phyloP scores from a whole-genome alignment of 1,140 invertebrate species.

The Zaprionus davidi region DNA sequence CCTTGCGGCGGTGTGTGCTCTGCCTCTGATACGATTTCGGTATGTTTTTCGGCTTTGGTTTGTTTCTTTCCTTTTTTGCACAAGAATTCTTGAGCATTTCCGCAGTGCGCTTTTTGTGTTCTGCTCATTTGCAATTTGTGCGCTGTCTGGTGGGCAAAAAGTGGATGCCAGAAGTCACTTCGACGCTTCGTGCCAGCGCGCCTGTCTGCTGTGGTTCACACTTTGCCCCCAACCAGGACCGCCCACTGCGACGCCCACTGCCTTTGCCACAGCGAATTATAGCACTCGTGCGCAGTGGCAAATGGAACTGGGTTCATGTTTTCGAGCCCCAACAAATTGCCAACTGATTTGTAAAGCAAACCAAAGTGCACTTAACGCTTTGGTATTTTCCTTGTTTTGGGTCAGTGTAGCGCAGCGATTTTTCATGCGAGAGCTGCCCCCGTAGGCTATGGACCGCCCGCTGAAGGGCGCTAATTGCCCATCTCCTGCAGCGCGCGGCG shows the following conservation, averaged over 20 bases:
- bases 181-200: constrained; percentile 76
- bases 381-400: constrained; percentile 51
- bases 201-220: constrained; percentile 75
- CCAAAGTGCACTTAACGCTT: constrained; percentile 53
- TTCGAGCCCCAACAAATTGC: constrained; percentile 46
- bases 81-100: constrained; percentile 79
- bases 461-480: constrained; percentile 46
- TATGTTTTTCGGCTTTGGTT: constrained; percentile 41
- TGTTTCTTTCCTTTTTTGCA: constrained; percentile 50
- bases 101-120: constrained; percentile 65
- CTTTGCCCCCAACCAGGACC: constrained; percentile 60
- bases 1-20: constrained; percentile 26
- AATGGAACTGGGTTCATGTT: constrained; percentile 53
- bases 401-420: constrained; percentile 54
- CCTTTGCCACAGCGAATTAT: not conserved
- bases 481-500: constrained; percentile 3
- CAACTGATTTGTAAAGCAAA: constrained; percentile 59
- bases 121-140: constrained; percentile 76
- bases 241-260: constrained; percentile 57
- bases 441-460: constrained; percentile 32
- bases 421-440: constrained; percentile 56
- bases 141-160: constrained; percentile 37
- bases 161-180: constrained; percentile 61
- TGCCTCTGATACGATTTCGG: constrained; percentile 71
- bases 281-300: constrained; percentile 42